A percentile compares a stretch with the other conserved stretches of the same genome.
Evolutionary conservation across 1,140 invertebrate species (phyloP).

Genomic region (Diorhabda elongata): DNA sequence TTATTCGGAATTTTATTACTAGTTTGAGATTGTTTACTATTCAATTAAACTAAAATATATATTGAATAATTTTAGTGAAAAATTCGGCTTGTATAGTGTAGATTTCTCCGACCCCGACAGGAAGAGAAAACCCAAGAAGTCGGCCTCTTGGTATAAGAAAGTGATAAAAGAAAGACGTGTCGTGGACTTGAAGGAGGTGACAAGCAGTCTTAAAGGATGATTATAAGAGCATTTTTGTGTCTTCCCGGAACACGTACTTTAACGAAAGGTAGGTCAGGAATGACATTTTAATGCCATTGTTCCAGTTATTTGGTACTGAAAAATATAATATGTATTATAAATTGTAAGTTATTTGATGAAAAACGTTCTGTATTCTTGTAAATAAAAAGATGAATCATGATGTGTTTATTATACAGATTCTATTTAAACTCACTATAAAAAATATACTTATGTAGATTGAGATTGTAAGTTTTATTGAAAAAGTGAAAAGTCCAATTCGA

Average conservation of each 20-base stretch:
- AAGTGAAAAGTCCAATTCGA: too few species aligned
- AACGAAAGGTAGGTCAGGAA: neutral
- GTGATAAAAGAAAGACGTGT: constrained; percentile 28
- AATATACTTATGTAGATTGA: too few species aligned
- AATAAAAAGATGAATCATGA: too few species aligned
- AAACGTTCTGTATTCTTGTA: too few species aligned
- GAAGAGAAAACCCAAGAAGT: constrained; percentile 27
- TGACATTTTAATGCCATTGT: neutral
- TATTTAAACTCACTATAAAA: too few species aligned
- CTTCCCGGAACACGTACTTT: neutral
- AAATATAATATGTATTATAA: too few species aligned
- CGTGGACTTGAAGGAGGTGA: constrained; percentile 9
- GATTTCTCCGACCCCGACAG: constrained; percentile 23
- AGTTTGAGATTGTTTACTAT: neutral
- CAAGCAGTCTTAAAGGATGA: neutral
- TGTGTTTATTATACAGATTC: too few species aligned
- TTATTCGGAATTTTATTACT: neutral
- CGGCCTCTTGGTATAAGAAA: constrained; percentile 38
- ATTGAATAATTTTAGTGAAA: constrained; percentile 18
- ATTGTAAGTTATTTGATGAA: too few species aligned
- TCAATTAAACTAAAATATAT: neutral
- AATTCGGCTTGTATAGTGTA: constrained; percentile 32
- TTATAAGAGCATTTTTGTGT: constrained; percentile 2
- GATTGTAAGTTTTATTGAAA: too few species aligned
- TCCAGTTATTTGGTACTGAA: too few species aligned